Conservation (phyloP, 2,113 vertebrate genomes). For the Machaerirhynchus nigripectus region DNA sequence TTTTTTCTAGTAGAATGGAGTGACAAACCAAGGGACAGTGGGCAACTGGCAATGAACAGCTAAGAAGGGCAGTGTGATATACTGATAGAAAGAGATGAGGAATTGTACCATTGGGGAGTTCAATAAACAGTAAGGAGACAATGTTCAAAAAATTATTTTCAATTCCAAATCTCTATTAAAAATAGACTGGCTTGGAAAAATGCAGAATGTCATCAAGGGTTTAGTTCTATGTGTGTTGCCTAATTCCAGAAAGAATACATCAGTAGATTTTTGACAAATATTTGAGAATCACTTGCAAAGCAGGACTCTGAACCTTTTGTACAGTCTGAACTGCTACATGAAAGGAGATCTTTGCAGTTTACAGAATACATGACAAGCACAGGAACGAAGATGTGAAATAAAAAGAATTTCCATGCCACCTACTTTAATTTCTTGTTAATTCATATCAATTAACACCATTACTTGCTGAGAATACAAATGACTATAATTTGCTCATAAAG, state of each 20-base stretch:
- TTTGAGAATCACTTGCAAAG: background rate
- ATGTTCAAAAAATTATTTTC: background rate
- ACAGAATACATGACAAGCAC: background rate
- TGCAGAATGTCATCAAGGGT: background rate
- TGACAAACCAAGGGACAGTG: background rate
- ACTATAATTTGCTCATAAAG: conserved; percentile 30
- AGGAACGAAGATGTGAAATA: background rate
- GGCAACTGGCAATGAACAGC: background rate
- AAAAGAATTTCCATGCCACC: background rate
- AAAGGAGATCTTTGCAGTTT: background rate
- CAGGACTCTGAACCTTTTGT: background rate
- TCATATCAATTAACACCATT: conserved; percentile 15
- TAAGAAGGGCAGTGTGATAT: background rate
- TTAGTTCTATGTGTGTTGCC: background rate
- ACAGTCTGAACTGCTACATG: background rate
- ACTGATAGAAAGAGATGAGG: background rate
- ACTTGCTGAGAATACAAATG: conserved; percentile 31
- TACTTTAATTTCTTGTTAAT: conserved; percentile 40
- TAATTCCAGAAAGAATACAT: background rate
- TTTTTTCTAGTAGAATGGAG: background rate
- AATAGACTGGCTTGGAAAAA: background rate
- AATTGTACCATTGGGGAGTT: background rate
- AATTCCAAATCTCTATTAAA: background rate
- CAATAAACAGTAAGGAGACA: background rate
- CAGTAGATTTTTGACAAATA: background rate